Conservation (phyloP, 1,140 invertebrate genomes). For the Papilio polyxenes region DNA sequence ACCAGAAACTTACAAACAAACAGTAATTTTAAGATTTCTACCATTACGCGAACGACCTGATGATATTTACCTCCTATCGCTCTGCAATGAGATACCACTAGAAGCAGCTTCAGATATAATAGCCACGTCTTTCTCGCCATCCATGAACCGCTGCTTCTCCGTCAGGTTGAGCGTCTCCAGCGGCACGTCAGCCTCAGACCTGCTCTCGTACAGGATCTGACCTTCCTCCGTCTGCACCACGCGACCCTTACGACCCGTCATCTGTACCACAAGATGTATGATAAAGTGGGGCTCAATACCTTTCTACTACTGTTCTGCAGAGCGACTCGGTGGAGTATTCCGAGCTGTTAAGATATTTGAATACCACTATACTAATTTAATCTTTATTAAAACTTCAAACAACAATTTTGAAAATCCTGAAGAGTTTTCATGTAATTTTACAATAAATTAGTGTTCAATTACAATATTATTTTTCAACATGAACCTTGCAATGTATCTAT, state of each 20-base stretch:
- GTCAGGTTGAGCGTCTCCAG: slow-evolving; percentile 99
- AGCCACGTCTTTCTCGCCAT: slow-evolving; percentile 98
- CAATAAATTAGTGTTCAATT: too few relatives aligned
- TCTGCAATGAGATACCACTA: slow-evolving; percentile 97
- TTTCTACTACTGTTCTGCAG: too few relatives aligned
- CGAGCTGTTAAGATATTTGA: too few relatives aligned
- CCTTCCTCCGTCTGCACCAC: slow-evolving; percentile 96
- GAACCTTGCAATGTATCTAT: not conserved
- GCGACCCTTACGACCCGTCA: slow-evolving; percentile 98
- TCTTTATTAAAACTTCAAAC: too few relatives aligned
- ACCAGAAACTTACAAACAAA: not conserved
- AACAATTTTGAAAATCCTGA: too few relatives aligned
- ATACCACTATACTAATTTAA: too few relatives aligned
- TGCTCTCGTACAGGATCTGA: slow-evolving; percentile 95
- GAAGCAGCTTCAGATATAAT: slow-evolving; percentile 99
- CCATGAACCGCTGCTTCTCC: slow-evolving; percentile 96
- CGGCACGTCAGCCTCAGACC: slow-evolving; percentile 96
- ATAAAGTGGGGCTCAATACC: too few relatives aligned
- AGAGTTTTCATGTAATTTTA: too few relatives aligned
- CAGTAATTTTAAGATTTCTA: too few relatives aligned
- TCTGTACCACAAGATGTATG: slow-evolving; percentile 76
- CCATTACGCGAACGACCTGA: not conserved
- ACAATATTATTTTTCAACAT: too few relatives aligned
- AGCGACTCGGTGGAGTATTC: too few relatives aligned
- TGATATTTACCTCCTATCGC: slow-evolving; percentile 88